Evolutionary conservation across 1,140 invertebrate species (phyloP).

Genomic region (Neodiprion lecontei): DNA sequence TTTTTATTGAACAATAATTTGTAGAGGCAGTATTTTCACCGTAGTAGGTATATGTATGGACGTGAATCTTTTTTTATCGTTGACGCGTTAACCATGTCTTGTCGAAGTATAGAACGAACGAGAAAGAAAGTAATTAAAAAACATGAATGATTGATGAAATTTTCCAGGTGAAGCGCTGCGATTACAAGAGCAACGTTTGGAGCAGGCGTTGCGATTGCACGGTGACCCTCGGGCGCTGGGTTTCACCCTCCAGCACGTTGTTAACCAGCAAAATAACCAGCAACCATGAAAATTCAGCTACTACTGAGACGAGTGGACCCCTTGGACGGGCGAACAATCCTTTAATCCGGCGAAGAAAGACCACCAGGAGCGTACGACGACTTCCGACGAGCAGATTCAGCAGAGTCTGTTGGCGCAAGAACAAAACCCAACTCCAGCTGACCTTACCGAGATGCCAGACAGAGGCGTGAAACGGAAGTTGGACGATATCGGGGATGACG

Average conservation of each 20-base stretch:
- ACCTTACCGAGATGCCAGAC: conserved; percentile 30
- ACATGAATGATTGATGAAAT: too few relatives aligned
- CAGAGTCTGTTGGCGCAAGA: conserved; percentile 9
- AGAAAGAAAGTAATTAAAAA: too few relatives aligned
- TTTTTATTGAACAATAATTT: too few relatives aligned
- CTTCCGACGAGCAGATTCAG: conserved; percentile 35
- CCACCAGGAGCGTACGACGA: conserved; percentile 20
- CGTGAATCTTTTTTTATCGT: too few relatives aligned
- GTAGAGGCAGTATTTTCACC: too few relatives aligned
- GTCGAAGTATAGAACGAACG: too few relatives aligned
- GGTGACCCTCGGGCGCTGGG: conserved; percentile 71
- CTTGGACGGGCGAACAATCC: conserved; percentile 49
- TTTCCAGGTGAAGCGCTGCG: conserved; percentile 70
- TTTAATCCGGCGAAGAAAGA: not conserved
- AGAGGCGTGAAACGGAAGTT: conserved; percentile 56
- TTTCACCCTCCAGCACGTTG: conserved; percentile 68
- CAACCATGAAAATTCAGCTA: conserved; percentile 71
- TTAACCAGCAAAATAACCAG: conserved; percentile 65
- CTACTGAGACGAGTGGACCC: conserved; percentile 66
- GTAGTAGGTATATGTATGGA: too few relatives aligned
- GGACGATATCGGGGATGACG: conserved; percentile 52
- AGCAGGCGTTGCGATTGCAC: conserved; percentile 81
- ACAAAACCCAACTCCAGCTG: conserved; percentile 34
- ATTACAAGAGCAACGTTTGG: conserved; percentile 80
- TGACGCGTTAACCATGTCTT: too few relatives aligned